Percentiles rank a stretch among this genome's conserved stretches.
Conservation (phyloP, 2,888 invertebrate species). For the Leptinotarsa peninsularis region DNA sequence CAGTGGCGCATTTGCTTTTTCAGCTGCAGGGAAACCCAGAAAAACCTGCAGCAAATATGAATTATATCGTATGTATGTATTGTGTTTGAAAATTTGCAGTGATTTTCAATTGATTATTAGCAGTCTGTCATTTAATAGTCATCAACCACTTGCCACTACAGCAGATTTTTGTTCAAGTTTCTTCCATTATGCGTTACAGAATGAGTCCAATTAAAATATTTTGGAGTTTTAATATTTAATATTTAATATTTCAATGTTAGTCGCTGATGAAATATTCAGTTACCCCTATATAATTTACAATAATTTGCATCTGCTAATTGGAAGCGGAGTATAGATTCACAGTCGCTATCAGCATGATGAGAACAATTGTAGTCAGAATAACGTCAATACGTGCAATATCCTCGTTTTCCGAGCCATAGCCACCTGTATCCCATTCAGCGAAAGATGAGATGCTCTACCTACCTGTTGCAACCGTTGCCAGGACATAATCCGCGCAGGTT, state of each 20-base stretch:
- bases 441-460: background rate
- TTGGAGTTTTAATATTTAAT: too few species aligned
- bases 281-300: background rate
- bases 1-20: too few species aligned
- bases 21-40: too few species aligned
- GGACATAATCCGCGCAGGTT: background rate
- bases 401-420: background rate
- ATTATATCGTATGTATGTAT: too few species aligned
- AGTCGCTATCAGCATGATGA: background rate
- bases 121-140: too few species aligned
- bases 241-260: background rate
- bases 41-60: too few species aligned
- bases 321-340: background rate
- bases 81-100: too few species aligned
- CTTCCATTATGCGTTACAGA: too few species aligned
- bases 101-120: too few species aligned
- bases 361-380: background rate
- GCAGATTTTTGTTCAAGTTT: too few species aligned
- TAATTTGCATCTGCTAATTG: background rate
- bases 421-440: conserved; percentile 4
- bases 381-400: background rate
- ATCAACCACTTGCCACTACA: too few species aligned
- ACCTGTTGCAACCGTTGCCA: conserved; percentile 7
- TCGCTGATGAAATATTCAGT: background rate
- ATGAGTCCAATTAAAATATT: too few species aligned